Evolutionary conservation across 2,888 invertebrate species (phyloP), one percentile per base, ranked within the genome.

Genomic region (Globia sparganii): DNA sequence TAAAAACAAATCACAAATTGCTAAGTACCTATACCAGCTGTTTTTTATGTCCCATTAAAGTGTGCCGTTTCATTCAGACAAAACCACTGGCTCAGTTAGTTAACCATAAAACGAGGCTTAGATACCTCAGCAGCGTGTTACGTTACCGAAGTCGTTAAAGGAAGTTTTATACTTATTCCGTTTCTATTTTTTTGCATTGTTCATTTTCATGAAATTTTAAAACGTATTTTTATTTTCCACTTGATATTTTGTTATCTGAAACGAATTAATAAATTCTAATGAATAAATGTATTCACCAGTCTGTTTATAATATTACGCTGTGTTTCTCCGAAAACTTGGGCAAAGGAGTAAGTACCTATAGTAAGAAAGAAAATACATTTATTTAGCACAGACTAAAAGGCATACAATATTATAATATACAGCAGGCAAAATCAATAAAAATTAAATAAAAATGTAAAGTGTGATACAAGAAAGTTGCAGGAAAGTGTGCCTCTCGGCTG

Each of bases 61-160:
- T 31, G 5, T 58, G 46, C 11, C n/a, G 21, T 58, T 62, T 21
- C n/a, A 58, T 56, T 21, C 56, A 31, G 49, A 15, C 49, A 69
- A 80, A 80, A 58, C 75, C 61, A 49, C 46, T 53, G 40, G n/a
- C 61, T 18, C 40, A 75, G 53, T 49, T 72, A 79, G 75, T 75
- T 49, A 59, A 72, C 56, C 65, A 72, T 69, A 66, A 82, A 68
- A 86, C 49, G 69, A 62, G 49, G 76, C 67, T 81, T 80, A 83
- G 80, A 79, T 79, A 84, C 85, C 76, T 62, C 72, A 69, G 43
- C 64, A 65, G 61, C 70, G 79, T 74, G 79, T 84, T 59, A 80
- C 65, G 69, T 80, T 69, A 70, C 72, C 72, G 4, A n/a, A n/a
- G 25, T 80, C 13, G 3, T 40, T 84, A 76, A 76, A 49, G 61